Base-by-base conservation (phyloP, 2,797 vertebrate species). In the Eulemur coronatus region DNA sequence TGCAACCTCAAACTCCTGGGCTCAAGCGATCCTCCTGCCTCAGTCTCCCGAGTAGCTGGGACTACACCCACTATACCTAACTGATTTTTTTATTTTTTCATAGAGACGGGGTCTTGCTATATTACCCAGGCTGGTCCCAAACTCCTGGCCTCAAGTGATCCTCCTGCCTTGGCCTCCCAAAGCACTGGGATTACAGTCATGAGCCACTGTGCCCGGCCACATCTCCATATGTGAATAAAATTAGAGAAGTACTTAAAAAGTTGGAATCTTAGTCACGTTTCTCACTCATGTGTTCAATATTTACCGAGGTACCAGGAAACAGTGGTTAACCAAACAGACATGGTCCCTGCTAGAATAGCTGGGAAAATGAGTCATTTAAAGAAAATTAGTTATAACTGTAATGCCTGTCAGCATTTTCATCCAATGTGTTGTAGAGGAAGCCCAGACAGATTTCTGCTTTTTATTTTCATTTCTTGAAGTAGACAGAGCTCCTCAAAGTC, bases 401-500 rank as follows among this genome's bases (percentile, higher is more conserved):
- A 73, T 4, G 4, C 7, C 2, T 11, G 17, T 33, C 2, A 1
- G 61, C 26, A 48, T 30, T 38, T 6, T 22, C 55, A 55, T 24
- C 63, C 30, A 69, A 43, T 7, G 8, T 18, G 38, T 26, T 59
- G 33, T 6, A 46, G 33, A 70, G 26, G 38, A 94, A 91, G 55
- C 55, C 38, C 43, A 26, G 55, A 52, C 4, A 35, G 38, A 59
- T 35, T 81, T 84, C 50, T 82, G 69, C 46, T 84, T 84, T 79
- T 70, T 50, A 14, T 38, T 82, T 93, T 84, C 75, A 84, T 79
- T 52, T 96, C 89, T 84, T 76, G 30, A 93, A 57, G 46, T 33
- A 10, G 50, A 52, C 50, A 57, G 18, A 92, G 30, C 7, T 22
- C 30, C 46, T 89, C 63, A 30, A 69, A 96, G 69, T 65, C 65